Evolutionary conservation across 2,888 invertebrate genomes (phyloP), one percentile per base, ranked within the genome.

Genomic region (Polymixis lichenea): DNA sequence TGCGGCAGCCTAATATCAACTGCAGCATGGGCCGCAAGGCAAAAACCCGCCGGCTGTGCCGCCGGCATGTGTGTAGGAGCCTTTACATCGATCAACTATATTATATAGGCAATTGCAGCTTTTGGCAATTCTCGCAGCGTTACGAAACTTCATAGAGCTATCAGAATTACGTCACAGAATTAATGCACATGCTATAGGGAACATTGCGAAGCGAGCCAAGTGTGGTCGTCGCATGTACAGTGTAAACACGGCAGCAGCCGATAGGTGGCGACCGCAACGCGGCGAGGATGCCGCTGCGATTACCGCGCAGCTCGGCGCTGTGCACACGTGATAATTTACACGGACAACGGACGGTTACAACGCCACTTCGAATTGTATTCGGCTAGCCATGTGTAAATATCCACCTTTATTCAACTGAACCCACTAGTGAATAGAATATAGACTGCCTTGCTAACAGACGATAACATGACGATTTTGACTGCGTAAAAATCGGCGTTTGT

Each of bases 261-360:
- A 92, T 93, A 92, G 92, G 89, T 89, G 89, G 87, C 89, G 87
- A 94, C 94, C 94, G 90, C 94, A 94, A 72, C 79, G 84, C 67
- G 70, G 87, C 89, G 86, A 85, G 89, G 90, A 89, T 87, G 88
- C 68, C 75, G 76, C 86, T 85, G 86, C 92, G 91, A 93, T 92
- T 92, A 92, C 92, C 85, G 86, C 85, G 86, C 86, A 77, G 85
- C 80, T 80, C 84, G 67, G 68, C 86, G 73, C 80, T 81, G 53
- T 80, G 75, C 91, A 91, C 91, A 90, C 92, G 93, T 93, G 94
- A 95, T 95, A 95, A 95, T 95, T 95, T 95, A 95, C 93, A 91
- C 91, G 89, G 89, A 92, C 92, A 91, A 89, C 90, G 89, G 90
- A 90, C 92, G 90, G 81, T 80, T 86, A 87, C 87, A 87, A 72